phyloP scores from a whole-genome alignment of 2,113 vertebrate species.

The Castor canadensis region DNA sequence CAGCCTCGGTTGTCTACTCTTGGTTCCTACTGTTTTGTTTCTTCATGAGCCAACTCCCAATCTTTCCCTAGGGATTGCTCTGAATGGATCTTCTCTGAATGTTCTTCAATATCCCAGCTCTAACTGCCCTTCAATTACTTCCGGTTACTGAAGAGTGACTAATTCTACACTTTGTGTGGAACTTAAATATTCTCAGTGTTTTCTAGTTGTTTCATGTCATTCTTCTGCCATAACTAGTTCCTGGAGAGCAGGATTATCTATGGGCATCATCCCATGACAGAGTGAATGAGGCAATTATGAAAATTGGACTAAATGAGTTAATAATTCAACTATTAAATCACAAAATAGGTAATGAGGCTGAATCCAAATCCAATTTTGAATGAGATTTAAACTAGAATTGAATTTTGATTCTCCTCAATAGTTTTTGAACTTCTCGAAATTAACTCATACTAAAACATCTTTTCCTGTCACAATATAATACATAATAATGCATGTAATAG shows the following conservation, averaged over 20 bases:
- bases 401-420: neutral
- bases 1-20: neutral
- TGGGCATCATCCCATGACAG: neutral
- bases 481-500: neutral
- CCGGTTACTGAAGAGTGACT: neutral
- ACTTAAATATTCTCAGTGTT: neutral
- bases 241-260: neutral
- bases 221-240: neutral
- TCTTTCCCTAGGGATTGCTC: neutral
- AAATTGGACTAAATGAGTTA: neutral
- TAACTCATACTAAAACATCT: neutral
- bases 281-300: neutral
- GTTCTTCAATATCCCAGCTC: neutral
- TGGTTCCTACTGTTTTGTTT: neutral
- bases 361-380: neutral
- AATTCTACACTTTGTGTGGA: neutral
- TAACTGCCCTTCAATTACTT: neutral
- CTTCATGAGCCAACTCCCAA: neutral
- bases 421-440: conserved; percentile 41
- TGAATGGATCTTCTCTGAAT: neutral
- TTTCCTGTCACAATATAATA: neutral
- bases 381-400: too few species aligned
- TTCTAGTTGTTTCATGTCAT: neutral
- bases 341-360: neutral
- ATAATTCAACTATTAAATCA: neutral